phyloP scores from a whole-genome alignment of 2,797 vertebrate genomes.

The Cirrhinus mrigala region DNA sequence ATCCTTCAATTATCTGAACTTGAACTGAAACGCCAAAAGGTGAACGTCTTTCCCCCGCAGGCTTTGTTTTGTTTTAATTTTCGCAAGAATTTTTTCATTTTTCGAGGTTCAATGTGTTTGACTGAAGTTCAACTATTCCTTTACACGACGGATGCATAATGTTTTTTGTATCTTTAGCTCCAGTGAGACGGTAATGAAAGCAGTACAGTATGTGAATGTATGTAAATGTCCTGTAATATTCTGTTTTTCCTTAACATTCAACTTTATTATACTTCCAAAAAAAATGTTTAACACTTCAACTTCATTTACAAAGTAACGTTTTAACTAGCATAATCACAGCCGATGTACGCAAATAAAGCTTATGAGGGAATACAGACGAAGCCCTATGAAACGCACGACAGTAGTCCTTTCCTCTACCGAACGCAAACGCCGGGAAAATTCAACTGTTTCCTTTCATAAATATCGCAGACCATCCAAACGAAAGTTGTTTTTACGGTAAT shows the following conservation, averaged over 20 bases:
- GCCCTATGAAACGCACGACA: conserved; percentile 33
- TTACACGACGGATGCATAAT: background rate
- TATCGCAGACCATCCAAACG: background rate
- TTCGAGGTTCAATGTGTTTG: too few species aligned
- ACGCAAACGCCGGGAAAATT: background rate
- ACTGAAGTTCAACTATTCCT: background rate
- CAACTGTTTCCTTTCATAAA: background rate
- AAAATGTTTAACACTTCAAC: conserved; percentile 69
- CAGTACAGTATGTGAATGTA: background rate
- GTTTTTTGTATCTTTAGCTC: background rate
- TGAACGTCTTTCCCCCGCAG: background rate
- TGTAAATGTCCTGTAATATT: background rate
- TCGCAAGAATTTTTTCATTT: conserved; percentile 35
- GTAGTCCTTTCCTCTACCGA: conserved; percentile 68
- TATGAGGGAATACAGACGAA: conserved; percentile 25
- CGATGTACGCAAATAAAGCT: conserved; percentile 69
- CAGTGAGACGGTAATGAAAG: background rate
- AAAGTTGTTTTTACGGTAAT: background rate
- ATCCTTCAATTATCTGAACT: background rate
- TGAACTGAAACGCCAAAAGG: background rate
- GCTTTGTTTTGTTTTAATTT: conserved; percentile 50
- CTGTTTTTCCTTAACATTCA: conserved; percentile 40
- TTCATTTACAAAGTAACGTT: conserved; percentile 79
- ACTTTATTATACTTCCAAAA: conserved; percentile 64
- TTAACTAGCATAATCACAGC: conserved; percentile 75